These are phyloP conservation scores for Battus philenor DNA, from an alignment of 1,140 invertebrate genomes.

Conservation along the genomic window DNA sequence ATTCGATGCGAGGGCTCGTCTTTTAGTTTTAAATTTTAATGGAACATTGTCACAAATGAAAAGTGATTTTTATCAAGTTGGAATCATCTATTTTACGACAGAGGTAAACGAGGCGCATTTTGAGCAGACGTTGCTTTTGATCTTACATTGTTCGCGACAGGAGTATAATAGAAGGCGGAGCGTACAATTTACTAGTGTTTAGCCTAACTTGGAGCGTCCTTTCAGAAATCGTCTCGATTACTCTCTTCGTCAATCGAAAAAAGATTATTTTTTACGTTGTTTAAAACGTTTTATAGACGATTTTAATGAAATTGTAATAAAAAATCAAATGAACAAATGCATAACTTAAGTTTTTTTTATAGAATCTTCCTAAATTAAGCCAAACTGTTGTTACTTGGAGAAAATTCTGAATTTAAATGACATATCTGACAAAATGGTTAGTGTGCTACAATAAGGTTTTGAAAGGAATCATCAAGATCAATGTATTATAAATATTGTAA, in stretches of 20 bases:
- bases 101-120: slow-evolving; percentile 37
- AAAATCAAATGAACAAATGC: slow-evolving; percentile 43
- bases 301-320: slow-evolving; percentile 43
- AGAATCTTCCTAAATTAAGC: slow-evolving; percentile 54
- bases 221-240: slow-evolving; percentile 33
- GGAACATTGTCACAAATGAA: slow-evolving; percentile 13
- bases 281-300: slow-evolving; percentile 41
- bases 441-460: slow-evolving; percentile 73
- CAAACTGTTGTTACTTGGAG: slow-evolving; percentile 71
- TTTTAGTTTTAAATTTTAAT: slow-evolving; percentile 26
- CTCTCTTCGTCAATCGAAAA: slow-evolving; percentile 24
- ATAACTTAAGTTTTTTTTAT: slow-evolving; percentile 50
- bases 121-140: slow-evolving; percentile 16
- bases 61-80: slow-evolving; percentile 15
- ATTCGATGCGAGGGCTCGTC: slow-evolving; percentile 62
- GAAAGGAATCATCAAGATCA: slow-evolving; percentile 66
- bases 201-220: slow-evolving; percentile 5
- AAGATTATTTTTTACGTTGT: slow-evolving; percentile 38
- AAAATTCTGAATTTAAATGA: slow-evolving; percentile 74
- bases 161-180: background rate
- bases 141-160: background rate
- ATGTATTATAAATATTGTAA: slow-evolving; percentile 73
- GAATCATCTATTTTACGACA: slow-evolving; percentile 27
- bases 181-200: slow-evolving; percentile 16
- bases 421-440: slow-evolving; percentile 76